Evolutionary conservation across 2,888 invertebrate species (phyloP).

Genomic region (Hirudinaria manillensis): DNA sequence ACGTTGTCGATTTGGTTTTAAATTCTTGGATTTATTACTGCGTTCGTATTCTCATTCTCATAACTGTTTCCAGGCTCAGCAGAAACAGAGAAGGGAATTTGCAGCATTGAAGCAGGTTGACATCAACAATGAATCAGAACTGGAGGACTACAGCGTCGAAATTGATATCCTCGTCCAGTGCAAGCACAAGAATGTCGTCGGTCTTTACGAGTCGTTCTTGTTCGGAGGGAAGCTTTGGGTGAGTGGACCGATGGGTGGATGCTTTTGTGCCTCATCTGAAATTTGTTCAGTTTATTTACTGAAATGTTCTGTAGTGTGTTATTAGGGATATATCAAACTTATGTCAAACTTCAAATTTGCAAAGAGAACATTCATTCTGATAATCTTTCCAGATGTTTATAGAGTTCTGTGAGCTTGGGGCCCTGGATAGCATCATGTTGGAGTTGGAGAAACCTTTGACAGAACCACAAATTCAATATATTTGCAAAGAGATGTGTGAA

Average conservation of each 20-base stretch:
- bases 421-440: constrained; percentile 96
- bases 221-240: constrained; percentile 87
- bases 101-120: constrained; percentile 91
- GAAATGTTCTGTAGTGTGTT: background rate
- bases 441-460: constrained; percentile 92
- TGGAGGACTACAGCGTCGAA: constrained; percentile 96
- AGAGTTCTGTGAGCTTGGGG: constrained; percentile 98
- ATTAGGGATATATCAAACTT: background rate
- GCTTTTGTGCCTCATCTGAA: background rate
- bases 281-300: background rate
- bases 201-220: constrained; percentile 89
- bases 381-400: constrained; percentile 74
- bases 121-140: constrained; percentile 90
- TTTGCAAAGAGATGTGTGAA: constrained; percentile 81
- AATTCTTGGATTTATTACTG: background rate
- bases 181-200: constrained; percentile 88
- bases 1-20: background rate
- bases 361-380: background rate
- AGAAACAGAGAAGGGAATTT: constrained; percentile 62
- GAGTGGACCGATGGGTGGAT: constrained; percentile 53
- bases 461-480: constrained; percentile 88
- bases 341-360: background rate
- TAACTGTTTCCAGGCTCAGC: constrained; percentile 32
- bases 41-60: too few species aligned
- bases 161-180: constrained; percentile 95